Percentiles rank a stretch among this genome's conserved stretches.
Evolutionary conservation across 1,140 invertebrate species (phyloP).

Genomic region (Bombus pyrosoma): DNA sequence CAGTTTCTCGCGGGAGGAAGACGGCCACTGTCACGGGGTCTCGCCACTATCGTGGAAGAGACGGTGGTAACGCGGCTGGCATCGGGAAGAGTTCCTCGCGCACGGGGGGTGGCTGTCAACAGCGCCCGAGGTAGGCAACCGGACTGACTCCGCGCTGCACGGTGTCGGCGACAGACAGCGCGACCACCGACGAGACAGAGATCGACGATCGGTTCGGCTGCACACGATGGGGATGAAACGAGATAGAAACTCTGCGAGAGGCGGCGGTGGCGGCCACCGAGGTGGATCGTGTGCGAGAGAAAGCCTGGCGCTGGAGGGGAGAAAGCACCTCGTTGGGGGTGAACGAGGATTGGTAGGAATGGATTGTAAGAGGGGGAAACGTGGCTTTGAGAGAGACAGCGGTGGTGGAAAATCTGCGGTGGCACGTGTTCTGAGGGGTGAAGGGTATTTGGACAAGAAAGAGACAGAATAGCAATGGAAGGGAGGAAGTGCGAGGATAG

Average conservation of each 20-base stretch:
- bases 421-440: not conserved
- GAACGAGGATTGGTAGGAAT: not conserved
- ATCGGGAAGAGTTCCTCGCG: conserved; percentile 31
- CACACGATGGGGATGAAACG: not conserved
- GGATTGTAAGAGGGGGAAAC: not conserved
- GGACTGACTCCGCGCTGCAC: conserved; percentile 65
- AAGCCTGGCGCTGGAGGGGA: not conserved
- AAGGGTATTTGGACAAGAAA: not conserved
- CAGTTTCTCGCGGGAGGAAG: not conserved
- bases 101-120: conserved; percentile 52
- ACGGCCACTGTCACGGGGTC: conserved; percentile 34
- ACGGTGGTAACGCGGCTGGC: conserved; percentile 8
- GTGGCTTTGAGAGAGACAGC: not conserved
- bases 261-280: not conserved
- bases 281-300: not conserved
- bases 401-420: not conserved
- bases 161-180: conserved; percentile 48
- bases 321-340: not conserved
- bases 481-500: conserved; percentile 2
- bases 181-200: conserved; percentile 35
- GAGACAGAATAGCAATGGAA: too few relatives aligned
- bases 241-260: not conserved
- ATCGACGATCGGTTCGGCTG: not conserved
- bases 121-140: conserved; percentile 72
- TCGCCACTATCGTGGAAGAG: not conserved